Base-by-base conservation (phyloP, 2,888 invertebrate genomes). In the Caenorhabditis sp. region DNA sequence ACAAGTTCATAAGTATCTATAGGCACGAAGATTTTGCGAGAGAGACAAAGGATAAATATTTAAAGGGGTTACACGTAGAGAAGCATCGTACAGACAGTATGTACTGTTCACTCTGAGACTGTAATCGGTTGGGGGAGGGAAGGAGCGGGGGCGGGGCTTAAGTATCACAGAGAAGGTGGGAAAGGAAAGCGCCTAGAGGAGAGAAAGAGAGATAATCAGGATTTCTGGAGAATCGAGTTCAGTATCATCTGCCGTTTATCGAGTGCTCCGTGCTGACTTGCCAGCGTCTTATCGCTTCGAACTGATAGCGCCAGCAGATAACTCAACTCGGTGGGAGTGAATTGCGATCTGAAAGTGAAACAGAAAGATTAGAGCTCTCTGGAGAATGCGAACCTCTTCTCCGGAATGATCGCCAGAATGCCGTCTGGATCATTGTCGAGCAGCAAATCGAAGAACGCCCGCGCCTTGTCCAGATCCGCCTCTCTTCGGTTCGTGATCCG, bases 401-500 rank as follows among this genome's bases (percentile, higher is more conserved):
- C 88, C 7, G 83, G 79, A 26, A 88, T 78, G 6, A 83, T 71
- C 11, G 83, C 79, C 22, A 88, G 62, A 9, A 88, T 65, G 93
- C 92, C 74, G 43, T 87, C 86, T 1, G 85, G 83, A 27, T 84
- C 83, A 37, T 83, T 73, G 11, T 80, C 73, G n/a, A 83, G 75
- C 9, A 84, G 62, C 22, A 84, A 56, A 48, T 84, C 80, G 62
- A 81, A 83, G 66, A 80, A 83, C 11, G 80, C 93, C 86, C 94
- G 92, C 0, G 96, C 96, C 87, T 95, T 93, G 90, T 96, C 95
- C 84, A 97, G 91, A 17, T 94, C 94, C 13, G 94, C 92, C 90
- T 87, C 87, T 46, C 86, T 76, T 8, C 85, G 70, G 91, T 93
- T 93, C 1, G 94, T 94, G 68, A 95, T 94, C 88, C 93, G 93